Base-by-base conservation (phyloP, 2,888 invertebrate genomes). In the Craniophora ligustri region DNA sequence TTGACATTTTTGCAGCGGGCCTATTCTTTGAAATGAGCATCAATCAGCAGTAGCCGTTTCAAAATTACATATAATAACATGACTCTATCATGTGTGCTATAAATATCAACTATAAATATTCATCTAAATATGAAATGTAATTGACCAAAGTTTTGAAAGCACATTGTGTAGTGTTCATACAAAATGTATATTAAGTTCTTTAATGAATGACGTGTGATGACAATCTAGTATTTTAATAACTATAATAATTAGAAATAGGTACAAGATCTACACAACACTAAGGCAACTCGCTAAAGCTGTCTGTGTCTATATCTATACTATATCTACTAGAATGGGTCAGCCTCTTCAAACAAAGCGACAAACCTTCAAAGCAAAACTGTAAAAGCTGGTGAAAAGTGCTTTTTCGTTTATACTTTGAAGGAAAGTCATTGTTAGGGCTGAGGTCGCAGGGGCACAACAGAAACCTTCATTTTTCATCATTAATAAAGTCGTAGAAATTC, bases 271-370 rank as follows among this genome's bases (percentile, higher is more conserved):
- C 57, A 59, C 13, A 57, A 68, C 48, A 63, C 57, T 74, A 81
- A 79, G 78, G 74, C 80, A 81, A 79, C 72, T 72, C 44, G 36
- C 72, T 84, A 82, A 80, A 83, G 79, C 78, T 75, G 78, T 74
- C 67, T 38, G 61, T 59, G 63, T 68, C 56, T 70, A 68, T 46
- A 55, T 21, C 50, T 67, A 68, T 30, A 34, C 40, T 41, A 47
- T 40, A 46, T 46, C 64, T 68, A 73, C 57, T 66, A 72, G 60
- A 62, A 71, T 57, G 55, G 62, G 70, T 71, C 75, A 79, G 76
- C 78, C 79, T 77, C 79, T 76, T 72, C 46, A 48, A 62, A 66
- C 61, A 50, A 57, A 51, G 39, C 34, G n/a, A 73, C 48, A 57
- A 2, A 26, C 56, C 66, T 47, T 53, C 66, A 63, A 65, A 70